Conservation (phyloP, 1,140 invertebrate genomes). For the Drosophila rhopaloa region DNA sequence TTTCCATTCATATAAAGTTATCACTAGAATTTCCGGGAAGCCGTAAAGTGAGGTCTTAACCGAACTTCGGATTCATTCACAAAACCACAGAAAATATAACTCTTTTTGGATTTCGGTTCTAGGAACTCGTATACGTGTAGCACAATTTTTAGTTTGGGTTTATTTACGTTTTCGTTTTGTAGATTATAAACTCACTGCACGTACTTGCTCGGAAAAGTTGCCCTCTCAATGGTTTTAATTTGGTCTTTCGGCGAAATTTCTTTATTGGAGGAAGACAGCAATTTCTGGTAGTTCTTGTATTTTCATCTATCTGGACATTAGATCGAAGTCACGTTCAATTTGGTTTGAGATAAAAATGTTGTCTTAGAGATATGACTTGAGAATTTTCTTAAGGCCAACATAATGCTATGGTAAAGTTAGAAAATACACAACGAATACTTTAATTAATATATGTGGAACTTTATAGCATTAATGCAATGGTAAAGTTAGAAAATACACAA, state of each 20-base stretch:
- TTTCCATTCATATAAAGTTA: conserved; percentile 38
- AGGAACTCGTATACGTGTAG: conserved; percentile 63
- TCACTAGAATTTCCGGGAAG: conserved; percentile 55
- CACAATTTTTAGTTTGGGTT: conserved; percentile 45
- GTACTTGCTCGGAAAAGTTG: conserved; percentile 62
- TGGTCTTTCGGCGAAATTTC: conserved; percentile 62
- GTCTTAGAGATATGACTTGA: background rate
- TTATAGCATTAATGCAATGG: no score
- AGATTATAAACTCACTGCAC: conserved; percentile 46
- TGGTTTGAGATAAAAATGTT: conserved; percentile 1
- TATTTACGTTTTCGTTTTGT: conserved; percentile 22
- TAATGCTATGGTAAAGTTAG: no score
- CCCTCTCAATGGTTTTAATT: conserved; percentile 37
- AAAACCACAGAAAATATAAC: conserved; percentile 61
- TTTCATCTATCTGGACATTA: conserved; percentile 34
- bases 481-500: no score
- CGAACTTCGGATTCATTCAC: conserved; percentile 57
- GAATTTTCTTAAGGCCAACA: no score
- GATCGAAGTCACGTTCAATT: conserved; percentile 61
- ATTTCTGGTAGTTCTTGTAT: conserved; percentile 41
- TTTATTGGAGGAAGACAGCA: conserved; percentile 47
- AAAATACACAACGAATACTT: no score
- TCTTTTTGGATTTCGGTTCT: conserved; percentile 61
- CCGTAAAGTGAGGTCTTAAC: conserved; percentile 13
- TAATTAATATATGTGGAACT: no score